These are phyloP conservation scores for Nymphalis io DNA, from an alignment of 1,140 invertebrate species.

Conservation along the genomic window DNA sequence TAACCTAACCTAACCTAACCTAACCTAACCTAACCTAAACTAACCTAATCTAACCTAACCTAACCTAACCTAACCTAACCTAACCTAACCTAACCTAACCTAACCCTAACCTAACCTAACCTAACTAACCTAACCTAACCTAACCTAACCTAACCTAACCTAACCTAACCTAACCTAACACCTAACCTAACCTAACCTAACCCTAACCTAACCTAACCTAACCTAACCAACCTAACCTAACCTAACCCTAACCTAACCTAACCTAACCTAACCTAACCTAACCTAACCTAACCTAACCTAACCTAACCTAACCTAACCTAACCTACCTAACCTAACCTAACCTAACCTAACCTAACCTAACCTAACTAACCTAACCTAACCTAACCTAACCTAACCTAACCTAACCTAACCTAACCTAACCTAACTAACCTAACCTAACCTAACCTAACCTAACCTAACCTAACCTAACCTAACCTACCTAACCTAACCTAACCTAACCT, in stretches of 20 bases:
- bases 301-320: slow-evolving; percentile 1
- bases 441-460: slow-evolving; percentile 4
- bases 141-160: not conserved
- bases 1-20: slow-evolving; percentile 1
- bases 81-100: not conserved
- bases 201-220: not conserved
- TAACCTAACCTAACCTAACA: slow-evolving; percentile 2
- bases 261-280: slow-evolving; percentile 4
- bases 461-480: not conserved
- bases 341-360: slow-evolving; percentile 1
- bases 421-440: slow-evolving; percentile 20
- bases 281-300: slow-evolving; percentile 1
- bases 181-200: slow-evolving; percentile 1
- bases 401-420: slow-evolving; percentile 37
- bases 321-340: slow-evolving; percentile 1
- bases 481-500: not conserved
- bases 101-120: slow-evolving; percentile 1
- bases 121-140: slow-evolving; percentile 1
- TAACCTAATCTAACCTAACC: not conserved
- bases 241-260: slow-evolving; percentile 1
- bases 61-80: not conserved
- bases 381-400: slow-evolving; percentile 16
- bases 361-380: not conserved
- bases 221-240: not conserved
- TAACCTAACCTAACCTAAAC: not conserved